Evolutionary conservation across 2,888 invertebrate species (phyloP).

Genomic region (Flabesymbios commensalis): DNA sequence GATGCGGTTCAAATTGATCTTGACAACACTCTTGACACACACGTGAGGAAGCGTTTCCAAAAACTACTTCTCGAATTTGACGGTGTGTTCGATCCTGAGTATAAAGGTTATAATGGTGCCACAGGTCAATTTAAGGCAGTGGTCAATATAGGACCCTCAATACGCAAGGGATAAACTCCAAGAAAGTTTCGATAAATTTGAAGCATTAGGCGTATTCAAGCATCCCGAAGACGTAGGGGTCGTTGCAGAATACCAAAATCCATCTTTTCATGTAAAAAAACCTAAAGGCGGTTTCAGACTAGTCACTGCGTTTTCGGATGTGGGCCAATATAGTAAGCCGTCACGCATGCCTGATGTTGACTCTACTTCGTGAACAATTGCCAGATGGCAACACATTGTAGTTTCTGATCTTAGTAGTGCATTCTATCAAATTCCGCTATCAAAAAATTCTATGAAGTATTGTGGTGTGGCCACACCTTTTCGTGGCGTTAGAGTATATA

Average conservation of each 20-base stretch:
- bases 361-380: slow-evolving; percentile 25
- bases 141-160: slow-evolving; percentile 8
- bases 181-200: slow-evolving; percentile 5
- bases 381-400: slow-evolving; percentile 35
- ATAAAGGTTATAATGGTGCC: slow-evolving; percentile 3
- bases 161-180: slow-evolving; percentile 5
- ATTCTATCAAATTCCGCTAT: slow-evolving; percentile 37
- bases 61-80: neutral
- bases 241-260: slow-evolving; percentile 4
- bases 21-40: neutral
- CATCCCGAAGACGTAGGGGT: slow-evolving; percentile 3
- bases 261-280: slow-evolving; percentile 6
- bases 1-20: neutral
- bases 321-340: slow-evolving; percentile 7
- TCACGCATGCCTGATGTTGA: slow-evolving; percentile 19
- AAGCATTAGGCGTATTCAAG: slow-evolving; percentile 4
- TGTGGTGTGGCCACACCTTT: slow-evolving; percentile 39
- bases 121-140: slow-evolving; percentile 4
- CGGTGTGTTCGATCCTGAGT: slow-evolving; percentile 1
- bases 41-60: neutral
- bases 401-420: slow-evolving; percentile 31
- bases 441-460: slow-evolving; percentile 31
- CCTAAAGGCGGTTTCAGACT: slow-evolving; percentile 7
- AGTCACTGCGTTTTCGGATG: slow-evolving; percentile 7
- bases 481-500: slow-evolving; percentile 34